These are phyloP conservation scores for Vesta saturnalis DNA, from an alignment of 2,888 invertebrate genomes.

Conservation along the genomic window DNA sequence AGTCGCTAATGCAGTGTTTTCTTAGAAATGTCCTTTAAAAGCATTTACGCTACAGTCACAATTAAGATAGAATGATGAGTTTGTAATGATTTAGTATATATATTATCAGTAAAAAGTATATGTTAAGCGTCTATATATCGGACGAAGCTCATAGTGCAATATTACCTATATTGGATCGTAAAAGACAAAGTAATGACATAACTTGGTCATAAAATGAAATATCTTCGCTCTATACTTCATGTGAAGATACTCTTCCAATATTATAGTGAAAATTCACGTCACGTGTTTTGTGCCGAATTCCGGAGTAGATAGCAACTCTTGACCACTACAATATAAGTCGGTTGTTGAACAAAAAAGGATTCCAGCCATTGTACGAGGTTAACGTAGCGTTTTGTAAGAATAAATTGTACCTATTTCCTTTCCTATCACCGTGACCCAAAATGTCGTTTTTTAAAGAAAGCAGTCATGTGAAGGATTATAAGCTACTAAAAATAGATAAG, in stretches of 20 bases:
- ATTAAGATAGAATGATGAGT: not conserved
- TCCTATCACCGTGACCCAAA: constrained; percentile 23
- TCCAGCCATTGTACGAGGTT: constrained; percentile 41
- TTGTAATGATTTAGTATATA: not conserved
- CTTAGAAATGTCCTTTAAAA: too few species aligned
- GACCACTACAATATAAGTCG: constrained; percentile 33
- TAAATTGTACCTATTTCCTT: constrained; percentile 46
- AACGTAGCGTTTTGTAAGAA: constrained; percentile 44
- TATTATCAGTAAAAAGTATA: not conserved
- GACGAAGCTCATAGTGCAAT: constrained; percentile 1
- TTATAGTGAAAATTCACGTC: constrained; percentile 24
- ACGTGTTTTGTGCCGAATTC: constrained; percentile 29
- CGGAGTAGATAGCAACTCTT: constrained; percentile 23
- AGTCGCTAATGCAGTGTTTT: too few species aligned
- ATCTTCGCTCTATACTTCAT: constrained; percentile 12
- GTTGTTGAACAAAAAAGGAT: constrained; percentile 35
- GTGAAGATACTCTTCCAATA: constrained; percentile 18
- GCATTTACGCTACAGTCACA: not conserved
- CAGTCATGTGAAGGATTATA: constrained; percentile 13
- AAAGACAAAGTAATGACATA: constrained; percentile 10
- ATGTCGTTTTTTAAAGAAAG: not conserved
- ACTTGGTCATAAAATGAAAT: constrained; percentile 17
- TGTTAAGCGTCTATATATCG: not conserved
- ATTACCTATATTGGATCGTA: not conserved
- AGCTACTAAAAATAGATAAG: not conserved